Evolutionary conservation across 2,888 invertebrate genomes (phyloP), one percentile per base, ranked within the genome.

Genomic region (Ypsolopha scabrella): DNA sequence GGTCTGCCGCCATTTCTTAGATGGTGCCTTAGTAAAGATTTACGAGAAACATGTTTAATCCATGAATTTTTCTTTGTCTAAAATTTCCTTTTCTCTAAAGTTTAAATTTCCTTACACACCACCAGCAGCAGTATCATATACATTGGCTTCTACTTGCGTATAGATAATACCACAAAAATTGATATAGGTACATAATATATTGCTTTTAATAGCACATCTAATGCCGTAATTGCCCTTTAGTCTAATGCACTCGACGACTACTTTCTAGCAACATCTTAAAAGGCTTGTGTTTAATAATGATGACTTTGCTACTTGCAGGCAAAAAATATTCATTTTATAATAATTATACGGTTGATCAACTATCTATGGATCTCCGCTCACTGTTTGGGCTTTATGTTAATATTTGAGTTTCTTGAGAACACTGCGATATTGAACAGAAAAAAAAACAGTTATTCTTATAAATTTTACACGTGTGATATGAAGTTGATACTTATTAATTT

Each of bases 241-340:
- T 60, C 53, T 58, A 64, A 64, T 63, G 62, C 64, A 61, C 58
- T 63, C 41, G 41, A 41, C 50, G 34, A 62, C 64, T 60, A 63
- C 68, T 65, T 62, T 64, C 68, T 67, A 69, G 63, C 64, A 50
- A 61, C 63, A 62, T 62, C 63, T 63, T 68, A 73, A 74, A 77
- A 75, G 75, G 77, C 75, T 78, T 75, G 72, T 69, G 61, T 72
- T 80, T 80, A 80, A 80, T 80, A 74, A 69, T 68, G 72, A 77
- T 81, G 80, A 81, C 80, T 80, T 60, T 24, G 78, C 70, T 63
- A 56, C 62, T 64, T 67, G 65, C 64, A 62, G 56, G 61, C 62
- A 66, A 60, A 71, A 77, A 75, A 74, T 64, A 64, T 65, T 64
- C 64, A 64, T 77, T 80, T 80, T 80, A 80, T 71, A 63, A 76